Evolutionary conservation across 1,140 invertebrate genomes (phyloP), one percentile per base, ranked within the genome.

Genomic region (Drosophila eugracilis): DNA sequence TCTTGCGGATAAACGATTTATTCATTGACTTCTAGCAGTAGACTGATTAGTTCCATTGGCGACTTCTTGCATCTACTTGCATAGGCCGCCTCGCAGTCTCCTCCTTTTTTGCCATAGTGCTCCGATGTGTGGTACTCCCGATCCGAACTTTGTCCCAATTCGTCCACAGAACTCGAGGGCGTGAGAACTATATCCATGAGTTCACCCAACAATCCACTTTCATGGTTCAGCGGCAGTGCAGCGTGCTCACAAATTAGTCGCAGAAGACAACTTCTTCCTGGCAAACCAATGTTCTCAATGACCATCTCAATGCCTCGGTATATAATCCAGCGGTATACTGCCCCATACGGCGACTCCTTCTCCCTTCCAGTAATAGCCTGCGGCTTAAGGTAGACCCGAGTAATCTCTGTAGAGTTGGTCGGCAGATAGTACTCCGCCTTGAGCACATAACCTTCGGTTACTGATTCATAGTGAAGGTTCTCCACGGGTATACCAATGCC

Each of bases 161-260:
- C 42, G 55, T 88, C 83, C 28, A 39, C 32, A 5, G 83, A 88
- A 22, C 60, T 83, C 1, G 83, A 89, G 3, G 83, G 83, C 0
- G 94, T 95, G 75, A 96, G 93, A 55, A 96, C 91, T 74, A 95
- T 93, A 89, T 95, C 95, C 28, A 95, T 90, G 70, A 96, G 91
- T 92, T 96, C 94, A 9, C 94, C 94, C 41, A 95, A 91, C 62
- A 96, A 92, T 7, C 95, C 95, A 65, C 93, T 93, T 71, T 94
- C 93, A 77, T 93, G 92, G 60, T 92, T 93, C 71, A 96, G 93
- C 48, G 95, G 95, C 36, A 93, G 91, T 22, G 94, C 93, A 0
- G 95, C 94, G 10, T 94, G 93, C 89, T 96, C 95, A 84, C 96
- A 96, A 90, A 96, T 95, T 59, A 94, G 93, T 65, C 94, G 93